Evolutionary conservation across 2,113 vertebrate genomes (phyloP), one percentile per base, ranked within the genome.

Genomic region (Megatriorchis doriae): DNA sequence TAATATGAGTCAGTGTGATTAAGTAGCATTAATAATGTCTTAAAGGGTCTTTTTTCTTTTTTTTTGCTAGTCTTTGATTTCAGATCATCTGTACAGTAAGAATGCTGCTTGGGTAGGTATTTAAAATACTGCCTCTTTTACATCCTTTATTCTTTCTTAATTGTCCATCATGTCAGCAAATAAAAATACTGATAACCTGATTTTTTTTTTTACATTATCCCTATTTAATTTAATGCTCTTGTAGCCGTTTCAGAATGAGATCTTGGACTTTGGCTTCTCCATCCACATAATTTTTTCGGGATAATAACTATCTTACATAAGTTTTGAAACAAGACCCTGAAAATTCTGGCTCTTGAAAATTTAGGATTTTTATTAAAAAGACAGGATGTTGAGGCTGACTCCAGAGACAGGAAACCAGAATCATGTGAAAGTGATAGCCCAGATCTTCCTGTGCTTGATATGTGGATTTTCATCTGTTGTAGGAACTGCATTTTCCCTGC

Each of bases 1-100:
- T 80, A 45, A 14, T 82, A 70, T 86, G 52, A 55, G n/a, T 92
- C 82, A 77, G 58, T 66, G 59, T 65, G 40, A 92, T 96, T 87
- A 92, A 26, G 22, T 48, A 83, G 52, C 12, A 71, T 87, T 82
- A 90, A 40, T 82, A 75, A 87, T 58, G 21, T 53, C 48, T 80
- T 68, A 47, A 19, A 59, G 22, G 3, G 18, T 42, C 29, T 66
- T 12, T 81, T 20, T 19, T 36, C 4, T 23, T 23, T 40, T 85
- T 85, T 65, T 52, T 58, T 78, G 4, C 5, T 81, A 3, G 42
- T 95, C 36, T 87, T 87, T 79, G 10, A 55, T 75, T 81, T 88
- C 56, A 90, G 29, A 23, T 45, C 7, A 58, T 66, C 17, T 58
- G 22, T 82, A 36, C 26, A 40, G 21, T 78, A 63, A 62, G 22